Evolutionary conservation across 2,113 vertebrate species (phyloP).

Genomic region (Vidua chalybeata): DNA sequence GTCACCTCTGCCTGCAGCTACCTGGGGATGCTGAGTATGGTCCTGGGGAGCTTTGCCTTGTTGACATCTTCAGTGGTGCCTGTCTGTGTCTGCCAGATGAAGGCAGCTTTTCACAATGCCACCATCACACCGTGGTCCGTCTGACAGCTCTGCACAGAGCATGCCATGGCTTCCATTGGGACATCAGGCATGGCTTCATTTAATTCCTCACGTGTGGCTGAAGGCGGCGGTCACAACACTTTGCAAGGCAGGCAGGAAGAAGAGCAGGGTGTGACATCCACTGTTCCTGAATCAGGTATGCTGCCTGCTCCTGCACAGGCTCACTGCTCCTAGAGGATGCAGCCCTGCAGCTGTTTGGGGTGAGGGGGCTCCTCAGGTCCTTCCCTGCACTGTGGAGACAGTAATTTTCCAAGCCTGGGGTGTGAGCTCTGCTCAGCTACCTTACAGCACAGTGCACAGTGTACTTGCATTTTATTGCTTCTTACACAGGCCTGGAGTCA

Average conservation of each 20-base stretch:
- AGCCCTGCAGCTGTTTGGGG: not conserved
- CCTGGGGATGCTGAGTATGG: too few relatives aligned
- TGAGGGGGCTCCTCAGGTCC: fast-evolving
- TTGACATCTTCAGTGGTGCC: not conserved
- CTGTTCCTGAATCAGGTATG: not conserved
- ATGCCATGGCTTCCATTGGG: fast-evolving
- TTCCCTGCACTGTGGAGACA: not conserved
- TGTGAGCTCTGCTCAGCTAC: not conserved
- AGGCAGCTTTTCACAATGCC: not conserved
- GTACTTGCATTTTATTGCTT: not conserved
- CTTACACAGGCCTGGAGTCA: not conserved
- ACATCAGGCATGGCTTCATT: not conserved
- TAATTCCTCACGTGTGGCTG: not conserved
- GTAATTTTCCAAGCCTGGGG: not conserved
- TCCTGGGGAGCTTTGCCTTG: not conserved
- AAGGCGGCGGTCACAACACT: not conserved
- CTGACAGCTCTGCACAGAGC: not conserved
- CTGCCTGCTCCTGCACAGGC: not conserved
- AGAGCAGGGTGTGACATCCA: not conserved
- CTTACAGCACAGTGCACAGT: not conserved
- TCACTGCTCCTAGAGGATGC: not conserved
- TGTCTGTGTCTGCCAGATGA: not conserved
- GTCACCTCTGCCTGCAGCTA: not conserved
- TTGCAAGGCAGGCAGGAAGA: not conserved
- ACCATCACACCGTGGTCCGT: fast-evolving